A percentile compares a stretch with the other conserved stretches of the same genome.
phyloP scores from a whole-genome alignment of 2,113 vertebrate species.

The Accipiter cooperii region DNA sequence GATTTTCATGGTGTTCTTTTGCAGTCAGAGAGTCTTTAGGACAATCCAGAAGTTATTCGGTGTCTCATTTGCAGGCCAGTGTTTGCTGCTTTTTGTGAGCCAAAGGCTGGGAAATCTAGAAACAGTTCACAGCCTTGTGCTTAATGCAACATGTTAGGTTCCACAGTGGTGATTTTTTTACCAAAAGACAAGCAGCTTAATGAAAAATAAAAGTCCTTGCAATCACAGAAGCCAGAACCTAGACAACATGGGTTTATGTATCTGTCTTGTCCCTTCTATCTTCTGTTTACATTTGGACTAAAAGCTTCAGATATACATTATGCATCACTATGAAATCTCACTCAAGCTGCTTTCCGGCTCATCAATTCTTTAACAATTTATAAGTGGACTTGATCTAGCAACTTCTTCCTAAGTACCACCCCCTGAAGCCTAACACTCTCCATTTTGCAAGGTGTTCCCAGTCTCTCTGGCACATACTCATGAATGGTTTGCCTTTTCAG shows the following conservation, averaged over 20 bases:
- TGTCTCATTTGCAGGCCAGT: not conserved
- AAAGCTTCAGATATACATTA: constrained; percentile 47
- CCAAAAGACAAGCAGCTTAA: not conserved
- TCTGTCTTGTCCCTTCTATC: not conserved
- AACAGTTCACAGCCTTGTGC: not conserved
- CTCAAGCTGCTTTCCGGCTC: not conserved
- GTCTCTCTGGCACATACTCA: not conserved
- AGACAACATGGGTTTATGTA: not conserved
- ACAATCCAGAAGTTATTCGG: not conserved
- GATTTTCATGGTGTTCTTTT: not conserved
- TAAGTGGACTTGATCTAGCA: constrained; percentile 33
- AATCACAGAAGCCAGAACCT: not conserved
- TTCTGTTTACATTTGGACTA: constrained; percentile 23
- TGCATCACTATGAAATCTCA: constrained; percentile 23
- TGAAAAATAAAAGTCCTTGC: not conserved
- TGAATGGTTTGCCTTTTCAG: not conserved
- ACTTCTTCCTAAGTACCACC: not conserved
- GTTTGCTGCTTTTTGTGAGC: not conserved
- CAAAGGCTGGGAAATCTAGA: not conserved
- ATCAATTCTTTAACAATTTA: constrained; percentile 52
- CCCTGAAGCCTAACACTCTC: not conserved
- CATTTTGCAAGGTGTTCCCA: not conserved
- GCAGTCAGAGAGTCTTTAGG: not conserved
- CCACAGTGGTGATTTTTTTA: not conserved
- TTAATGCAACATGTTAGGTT: not conserved